Evolutionary conservation across 2,113 vertebrate species (phyloP), one percentile per base, ranked within the genome.

Genomic region (Orthonyx spaldingii): DNA sequence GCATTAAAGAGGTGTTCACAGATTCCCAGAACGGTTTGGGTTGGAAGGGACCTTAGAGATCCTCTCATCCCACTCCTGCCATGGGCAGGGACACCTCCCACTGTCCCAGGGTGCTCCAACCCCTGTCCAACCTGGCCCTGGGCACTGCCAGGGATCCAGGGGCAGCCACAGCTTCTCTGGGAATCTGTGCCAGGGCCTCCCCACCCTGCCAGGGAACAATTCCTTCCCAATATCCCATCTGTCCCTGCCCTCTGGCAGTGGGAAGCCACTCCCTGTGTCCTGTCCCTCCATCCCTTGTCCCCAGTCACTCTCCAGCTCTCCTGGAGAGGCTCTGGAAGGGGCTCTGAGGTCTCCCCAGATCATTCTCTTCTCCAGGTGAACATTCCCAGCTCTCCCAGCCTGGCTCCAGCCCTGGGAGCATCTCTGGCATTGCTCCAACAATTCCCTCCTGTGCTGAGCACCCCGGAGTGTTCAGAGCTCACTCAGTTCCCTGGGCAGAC

Each of bases 201-300:
- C 37, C 66, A 26, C 10, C 52, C 32, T 60, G 37, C 0, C 1
- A 72, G 6, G 7, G n/a, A n/a, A n/a, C n/a, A 27, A 20, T 70
- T 61, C 27, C 37, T 52, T 1, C 71, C 61, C 61, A 35, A 14
- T 0, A 35, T 60, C 27, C 46, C 53, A 60, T 1, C 35, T 0
- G 3, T 0, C 2, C 16, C 19, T 50, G 4, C 3, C 4, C 16
- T 16, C 26, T 22, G 32, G 3, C 1, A 35, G 0, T 16, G 13
- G 6, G 14, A 37, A 49, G 46, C 39, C 84, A n/a, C 55, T 61
- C 64, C 74, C 74, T 30, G 18, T 13, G 33, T 61, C 8, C 72
- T 70, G 47, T n/a, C 22, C 27, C 37, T 77, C 63, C 63, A 68
- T 0, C 2, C 83, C 37, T 28, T 33, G 18, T 69, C 39, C 46